Base-by-base conservation (phyloP, 2,797 vertebrate genomes). In the Pangasius mekongensis region DNA sequence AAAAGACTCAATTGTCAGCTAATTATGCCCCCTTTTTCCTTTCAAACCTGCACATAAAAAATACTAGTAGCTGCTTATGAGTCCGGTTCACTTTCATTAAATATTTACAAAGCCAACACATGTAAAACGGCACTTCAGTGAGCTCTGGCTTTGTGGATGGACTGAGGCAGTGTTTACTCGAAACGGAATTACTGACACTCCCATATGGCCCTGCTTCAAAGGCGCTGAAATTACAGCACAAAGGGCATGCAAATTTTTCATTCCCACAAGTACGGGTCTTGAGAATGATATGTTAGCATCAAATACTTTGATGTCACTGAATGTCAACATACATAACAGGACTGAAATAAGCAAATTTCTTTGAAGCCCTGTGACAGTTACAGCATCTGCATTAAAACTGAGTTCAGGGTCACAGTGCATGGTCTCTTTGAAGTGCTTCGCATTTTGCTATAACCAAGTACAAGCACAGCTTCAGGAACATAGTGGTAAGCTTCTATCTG, bases 21-120 rank as follows among this genome's bases (percentile, higher is more conserved):
- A 89, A 91, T 89, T 88, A 86, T 84, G 43, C 88, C 18, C 69
- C 7, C 22, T 24, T 90, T 90, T 90, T 88, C 13, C 90, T 88
- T 89, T 91, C 22, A 88, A 67, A 85, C 36, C 11, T 47, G 77
- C 85, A 74, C 20, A 83, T 24, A 87, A 85, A 85, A 87, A 83
- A 69, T 67, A 20, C 64, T 58, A 71, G 88, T 82, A 90, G 82
- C 36, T 86, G 69, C 91, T 93, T 73, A 89, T 56, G n/a, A 47
- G 81, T 49, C 86, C 30, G 77, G 36, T 58, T 80, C 56, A 54
- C 86, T 74, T 56, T 84, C 10, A 90, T 90, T 77, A 88, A 87
- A 83, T 87, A 54, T 86, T 89, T 77, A 89, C 24, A 43, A 83
- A 87, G 80, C 49, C 43, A 64, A 78, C 87, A 80, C 47, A 88